Percentiles rank a stretch among this genome's conserved stretches.
These are phyloP conservation scores for Lasioglossum leucozonium DNA, from an alignment of 2,888 invertebrate genomes.

Conservation along the genomic window DNA sequence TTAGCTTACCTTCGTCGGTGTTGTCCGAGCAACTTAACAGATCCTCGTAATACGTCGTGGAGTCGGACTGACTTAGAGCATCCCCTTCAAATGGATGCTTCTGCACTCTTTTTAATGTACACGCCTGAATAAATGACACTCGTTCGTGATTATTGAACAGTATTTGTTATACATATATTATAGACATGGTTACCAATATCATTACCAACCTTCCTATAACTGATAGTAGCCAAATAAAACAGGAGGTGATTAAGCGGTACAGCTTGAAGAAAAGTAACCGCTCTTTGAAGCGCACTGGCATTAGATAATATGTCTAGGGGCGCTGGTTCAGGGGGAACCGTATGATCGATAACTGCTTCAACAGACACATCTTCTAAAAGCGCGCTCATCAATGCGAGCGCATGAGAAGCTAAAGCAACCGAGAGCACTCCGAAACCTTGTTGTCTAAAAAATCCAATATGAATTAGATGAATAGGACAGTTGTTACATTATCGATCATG, in stretches of 20 bases:
- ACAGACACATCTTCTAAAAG: constrained; percentile 92
- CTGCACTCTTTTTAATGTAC: constrained; percentile 92
- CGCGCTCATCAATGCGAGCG: constrained; percentile 91
- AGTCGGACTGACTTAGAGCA: constrained; percentile 94
- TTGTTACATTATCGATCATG: neutral
- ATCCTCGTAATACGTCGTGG: constrained; percentile 98
- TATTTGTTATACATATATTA: neutral
- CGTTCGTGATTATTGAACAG: neutral
- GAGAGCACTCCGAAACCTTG: constrained; percentile 96
- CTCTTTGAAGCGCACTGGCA: constrained; percentile 89
- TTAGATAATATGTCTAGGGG: constrained; percentile 88
- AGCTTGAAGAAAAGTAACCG: constrained; percentile 89
- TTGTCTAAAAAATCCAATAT: constrained; percentile 86
- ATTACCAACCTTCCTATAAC: constrained; percentile 91
- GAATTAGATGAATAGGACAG: neutral
- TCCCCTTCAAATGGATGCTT: constrained; percentile 94
- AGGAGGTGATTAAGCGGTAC: constrained; percentile 93
- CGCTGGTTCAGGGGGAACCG: constrained; percentile 86
- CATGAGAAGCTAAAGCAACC: constrained; percentile 94
- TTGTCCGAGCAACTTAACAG: constrained; percentile 96
- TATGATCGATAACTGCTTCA: constrained; percentile 85
- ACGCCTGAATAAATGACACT: constrained; percentile 86
- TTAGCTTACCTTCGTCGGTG: constrained; percentile 91
- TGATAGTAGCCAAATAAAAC: constrained; percentile 94
- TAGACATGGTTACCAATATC: neutral